A percentile compares a stretch with the other conserved stretches of the same genome.
These are phyloP conservation scores for Psittacus erithacus DNA, from an alignment of 2,113 vertebrate species.

Conservation along the genomic window DNA sequence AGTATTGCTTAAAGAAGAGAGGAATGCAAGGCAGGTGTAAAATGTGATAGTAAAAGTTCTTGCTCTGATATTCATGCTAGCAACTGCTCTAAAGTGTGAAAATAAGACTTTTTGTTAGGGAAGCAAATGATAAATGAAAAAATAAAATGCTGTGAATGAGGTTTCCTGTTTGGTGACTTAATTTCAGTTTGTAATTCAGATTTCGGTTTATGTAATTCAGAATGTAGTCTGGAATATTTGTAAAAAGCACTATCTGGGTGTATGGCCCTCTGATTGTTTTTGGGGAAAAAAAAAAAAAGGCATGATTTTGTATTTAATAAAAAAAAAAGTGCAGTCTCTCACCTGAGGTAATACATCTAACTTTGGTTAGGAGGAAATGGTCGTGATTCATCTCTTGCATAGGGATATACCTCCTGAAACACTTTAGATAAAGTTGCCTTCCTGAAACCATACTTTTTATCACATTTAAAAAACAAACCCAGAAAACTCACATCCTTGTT, in stretches of 20 bases:
- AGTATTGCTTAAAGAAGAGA: background rate
- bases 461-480: background rate
- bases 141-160: background rate
- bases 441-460: background rate
- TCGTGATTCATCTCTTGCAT: background rate
- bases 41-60: background rate
- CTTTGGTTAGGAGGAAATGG: background rate
- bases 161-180: background rate
- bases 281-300: background rate
- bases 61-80: background rate
- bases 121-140: background rate
- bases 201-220: background rate
- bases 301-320: background rate
- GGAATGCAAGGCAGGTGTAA: background rate
- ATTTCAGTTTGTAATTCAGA: background rate
- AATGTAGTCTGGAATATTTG: background rate
- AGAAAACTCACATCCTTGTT: background rate
- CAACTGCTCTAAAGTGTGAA: background rate
- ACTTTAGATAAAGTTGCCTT: background rate
- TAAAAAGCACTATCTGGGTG: background rate
- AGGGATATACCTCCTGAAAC: background rate
- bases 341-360: background rate
- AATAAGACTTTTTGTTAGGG: background rate
- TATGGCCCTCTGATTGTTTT: background rate
- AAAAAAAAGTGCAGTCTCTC: background rate